phyloP scores from a whole-genome alignment of 2,113 vertebrate species.

The Salminus brasiliensis region DNA sequence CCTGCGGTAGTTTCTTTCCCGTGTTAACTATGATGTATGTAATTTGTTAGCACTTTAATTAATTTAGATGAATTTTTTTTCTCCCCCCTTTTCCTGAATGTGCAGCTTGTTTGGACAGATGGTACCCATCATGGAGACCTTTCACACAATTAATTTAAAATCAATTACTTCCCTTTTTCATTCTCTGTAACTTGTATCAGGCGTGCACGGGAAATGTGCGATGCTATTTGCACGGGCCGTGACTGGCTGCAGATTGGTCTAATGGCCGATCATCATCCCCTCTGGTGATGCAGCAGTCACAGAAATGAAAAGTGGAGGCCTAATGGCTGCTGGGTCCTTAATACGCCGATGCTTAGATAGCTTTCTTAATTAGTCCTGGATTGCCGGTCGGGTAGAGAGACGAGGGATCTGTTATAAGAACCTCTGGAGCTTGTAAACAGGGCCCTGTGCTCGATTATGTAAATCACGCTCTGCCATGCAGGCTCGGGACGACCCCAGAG shows the following conservation, averaged over 20 bases:
- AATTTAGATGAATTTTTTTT: constrained; percentile 88
- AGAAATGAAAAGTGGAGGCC: constrained; percentile 64
- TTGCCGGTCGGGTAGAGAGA: constrained; percentile 38
- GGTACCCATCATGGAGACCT: constrained; percentile 88
- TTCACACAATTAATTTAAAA: constrained; percentile 81
- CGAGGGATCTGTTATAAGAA: constrained; percentile 23
- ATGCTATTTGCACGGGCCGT: constrained; percentile 57
- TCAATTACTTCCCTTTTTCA: constrained; percentile 71
- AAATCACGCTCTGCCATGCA: constrained; percentile 31
- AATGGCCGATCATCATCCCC: constrained; percentile 71
- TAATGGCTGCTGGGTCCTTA: constrained; percentile 57
- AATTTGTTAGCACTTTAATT: constrained; percentile 96
- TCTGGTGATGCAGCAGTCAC: constrained; percentile 59
- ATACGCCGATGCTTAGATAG: constrained; percentile 21
- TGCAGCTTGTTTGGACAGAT: constrained; percentile 89
- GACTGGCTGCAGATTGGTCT: constrained; percentile 58
- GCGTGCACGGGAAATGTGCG: constrained; percentile 64
- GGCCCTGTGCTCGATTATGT: constrained; percentile 43
- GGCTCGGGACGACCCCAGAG: constrained; percentile 12
- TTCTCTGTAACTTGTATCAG: constrained; percentile 65
- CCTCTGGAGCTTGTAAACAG: constrained; percentile 39
- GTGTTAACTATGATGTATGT: constrained; percentile 86
- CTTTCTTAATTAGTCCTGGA: constrained; percentile 42
- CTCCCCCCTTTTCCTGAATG: constrained; percentile 67
- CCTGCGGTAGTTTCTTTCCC: constrained; percentile 81